These are phyloP conservation scores for Brachylomia viminalis DNA, from an alignment of 2,888 invertebrate genomes.

Conservation along the genomic window DNA sequence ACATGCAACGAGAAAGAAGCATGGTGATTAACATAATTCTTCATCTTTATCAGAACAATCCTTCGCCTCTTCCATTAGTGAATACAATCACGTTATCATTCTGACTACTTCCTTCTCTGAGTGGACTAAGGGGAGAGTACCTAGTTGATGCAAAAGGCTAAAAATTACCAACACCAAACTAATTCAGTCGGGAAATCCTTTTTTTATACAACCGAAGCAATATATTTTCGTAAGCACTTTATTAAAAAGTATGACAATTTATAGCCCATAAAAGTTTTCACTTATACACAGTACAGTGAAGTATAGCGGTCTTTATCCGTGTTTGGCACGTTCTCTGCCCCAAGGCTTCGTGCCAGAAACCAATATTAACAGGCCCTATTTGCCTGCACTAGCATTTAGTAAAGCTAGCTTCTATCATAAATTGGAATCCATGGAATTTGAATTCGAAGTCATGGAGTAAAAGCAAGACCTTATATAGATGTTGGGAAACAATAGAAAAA, in stretches of 20 bases:
- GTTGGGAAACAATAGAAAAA: not conserved
- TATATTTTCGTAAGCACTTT: not conserved
- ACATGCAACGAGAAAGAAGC: too few relatives aligned
- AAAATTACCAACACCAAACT: not conserved
- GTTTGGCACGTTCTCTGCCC: constrained; percentile 8
- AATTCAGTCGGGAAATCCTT: not conserved
- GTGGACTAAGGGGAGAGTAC: too few relatives aligned
- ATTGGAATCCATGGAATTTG: constrained; percentile 13
- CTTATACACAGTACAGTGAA: not conserved
- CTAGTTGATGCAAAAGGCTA: not conserved
- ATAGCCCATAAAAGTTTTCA: constrained; percentile 19
- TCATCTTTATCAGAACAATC: too few relatives aligned
- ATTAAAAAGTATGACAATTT: constrained; percentile 18
- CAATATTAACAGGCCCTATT: constrained; percentile 33
- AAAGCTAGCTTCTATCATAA: not conserved
- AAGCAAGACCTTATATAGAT: not conserved
- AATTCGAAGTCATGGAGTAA: not conserved
- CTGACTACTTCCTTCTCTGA: too few relatives aligned
- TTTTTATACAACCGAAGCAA: not conserved
- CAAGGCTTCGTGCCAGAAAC: constrained; percentile 43
- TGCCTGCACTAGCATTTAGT: not conserved
- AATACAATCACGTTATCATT: too few relatives aligned
- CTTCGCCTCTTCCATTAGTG: too few relatives aligned
- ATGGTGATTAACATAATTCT: too few relatives aligned
- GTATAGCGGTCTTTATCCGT: constrained; percentile 10